Base-by-base conservation (phyloP, 2,888 invertebrate species). In the Latheticus oryzae region DNA sequence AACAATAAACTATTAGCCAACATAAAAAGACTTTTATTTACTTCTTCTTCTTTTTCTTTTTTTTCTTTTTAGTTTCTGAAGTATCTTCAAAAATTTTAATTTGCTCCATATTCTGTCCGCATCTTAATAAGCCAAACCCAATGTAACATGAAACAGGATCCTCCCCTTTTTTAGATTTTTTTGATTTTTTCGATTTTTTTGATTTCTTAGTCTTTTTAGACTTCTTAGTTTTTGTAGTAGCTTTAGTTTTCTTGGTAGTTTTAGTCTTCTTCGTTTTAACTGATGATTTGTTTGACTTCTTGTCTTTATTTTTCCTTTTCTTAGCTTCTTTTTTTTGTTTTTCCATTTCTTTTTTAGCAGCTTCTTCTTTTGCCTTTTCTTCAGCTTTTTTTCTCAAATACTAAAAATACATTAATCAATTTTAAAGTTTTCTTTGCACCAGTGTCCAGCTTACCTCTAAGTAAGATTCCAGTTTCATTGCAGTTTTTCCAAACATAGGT, bases 131-230 rank as follows among this genome's bases (percentile, higher is more conserved):
- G n/a, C 76, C 76, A 64, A 76, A 76, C n/a, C 75, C 74, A 23
- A 76, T 64, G 61, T 76, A 73, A 51, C 82, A 82, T 1, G 84
- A 84, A 8, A 84, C 74, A 12, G 8, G 21, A 37, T 45, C 35
- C 23, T 32, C 1, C 63, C 1, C 50, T 77, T 78, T 40, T 76
- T 73, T 2, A 9, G 38, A 38, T 28, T 51, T 51, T 15, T 51
- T 51, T 12, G 50, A 26, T 9, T 37, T 35, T 47, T 56, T 19
- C 26, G 26, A 19, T 21, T 17, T 43, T 30, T 33, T 47, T 5
- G 26, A 19, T 30, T 33, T 47, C 9, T 17, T 38, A 1, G 42
- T 32, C 9, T 32, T 42, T n/a, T 42, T 40, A 5, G 45, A 45
- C 15, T 53, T 53, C 11, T 35, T 54, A 16, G 48, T 24, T 8